A percentile compares a stretch with the other conserved stretches of the same genome.
Conservation (phyloP, 2,797 vertebrate genomes). For the Phylloscopus collybita region DNA sequence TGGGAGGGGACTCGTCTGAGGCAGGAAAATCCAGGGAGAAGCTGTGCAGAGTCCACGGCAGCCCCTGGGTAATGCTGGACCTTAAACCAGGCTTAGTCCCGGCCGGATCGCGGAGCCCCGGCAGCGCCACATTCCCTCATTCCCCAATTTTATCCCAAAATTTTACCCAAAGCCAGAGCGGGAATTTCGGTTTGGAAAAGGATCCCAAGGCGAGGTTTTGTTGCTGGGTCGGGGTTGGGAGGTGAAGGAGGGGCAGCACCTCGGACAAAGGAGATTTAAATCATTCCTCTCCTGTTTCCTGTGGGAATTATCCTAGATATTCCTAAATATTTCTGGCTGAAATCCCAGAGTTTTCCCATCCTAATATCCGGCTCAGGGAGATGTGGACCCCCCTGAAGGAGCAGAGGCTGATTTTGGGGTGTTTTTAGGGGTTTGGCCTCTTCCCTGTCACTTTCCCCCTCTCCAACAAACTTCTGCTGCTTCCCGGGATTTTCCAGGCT, state of each 20-base stretch:
- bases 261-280: neutral
- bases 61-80: accelerated
- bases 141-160: neutral
- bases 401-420: neutral
- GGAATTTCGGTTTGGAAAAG: neutral
- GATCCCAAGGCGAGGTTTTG: neutral
- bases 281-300: accelerated
- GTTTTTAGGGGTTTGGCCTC: neutral
- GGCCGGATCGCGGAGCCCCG: accelerated
- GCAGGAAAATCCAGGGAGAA: neutral
- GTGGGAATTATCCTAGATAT: accelerated
- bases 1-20: neutral
- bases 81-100: neutral
- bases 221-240: neutral
- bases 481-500: neutral
- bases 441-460: accelerated
- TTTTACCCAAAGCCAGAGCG: neutral
- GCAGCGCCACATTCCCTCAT: accelerated
- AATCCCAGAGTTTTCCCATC: neutral
- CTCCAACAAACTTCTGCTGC: neutral
- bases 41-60: accelerated
- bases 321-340: neutral
- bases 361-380: accelerated
- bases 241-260: neutral
- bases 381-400: neutral